These are phyloP conservation scores for Varanus salvator DNA, from an alignment of 2,113 vertebrate species.

Conservation along the genomic window DNA sequence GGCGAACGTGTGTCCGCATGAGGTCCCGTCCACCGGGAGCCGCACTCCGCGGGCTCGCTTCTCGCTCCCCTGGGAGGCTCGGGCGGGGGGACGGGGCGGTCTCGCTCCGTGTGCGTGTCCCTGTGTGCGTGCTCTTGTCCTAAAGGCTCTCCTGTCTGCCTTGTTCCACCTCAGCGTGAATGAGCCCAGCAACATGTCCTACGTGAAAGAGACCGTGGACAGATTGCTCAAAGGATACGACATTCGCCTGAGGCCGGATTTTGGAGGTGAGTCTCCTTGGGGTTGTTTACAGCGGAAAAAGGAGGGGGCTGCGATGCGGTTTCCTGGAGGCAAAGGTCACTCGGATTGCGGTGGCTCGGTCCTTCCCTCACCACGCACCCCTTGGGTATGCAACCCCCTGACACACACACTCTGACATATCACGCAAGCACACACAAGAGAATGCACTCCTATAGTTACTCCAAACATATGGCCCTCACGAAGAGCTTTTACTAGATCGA, in stretches of 20 bases:
- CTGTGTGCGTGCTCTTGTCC: constrained; percentile 3
- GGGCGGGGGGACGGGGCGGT: not conserved
- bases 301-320: not conserved
- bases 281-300: constrained; percentile 53
- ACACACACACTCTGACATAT: not conserved
- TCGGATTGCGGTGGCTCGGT: not conserved
- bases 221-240: constrained; percentile 89
- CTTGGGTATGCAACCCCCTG: not conserved
- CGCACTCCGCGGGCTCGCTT: not conserved
- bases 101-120: constrained; percentile 38
- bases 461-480: constrained; percentile 24
- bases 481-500: not conserved
- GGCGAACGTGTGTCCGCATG: not conserved
- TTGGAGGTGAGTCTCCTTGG: constrained; percentile 83
- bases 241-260: constrained; percentile 89
- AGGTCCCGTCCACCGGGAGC: not conserved
- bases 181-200: constrained; percentile 90
- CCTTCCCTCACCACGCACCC: not conserved
- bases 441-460: constrained; percentile 12
- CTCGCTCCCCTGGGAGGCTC: not conserved
- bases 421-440: not conserved
- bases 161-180: constrained; percentile 76
- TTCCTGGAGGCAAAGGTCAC: constrained; percentile 30
- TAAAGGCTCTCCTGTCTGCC: constrained; percentile 57
- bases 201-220: constrained; percentile 90